A percentile compares a stretch with the other conserved stretches of the same genome.
Conservation (phyloP, 2,797 vertebrate genomes). For the Fratercula arctica region DNA sequence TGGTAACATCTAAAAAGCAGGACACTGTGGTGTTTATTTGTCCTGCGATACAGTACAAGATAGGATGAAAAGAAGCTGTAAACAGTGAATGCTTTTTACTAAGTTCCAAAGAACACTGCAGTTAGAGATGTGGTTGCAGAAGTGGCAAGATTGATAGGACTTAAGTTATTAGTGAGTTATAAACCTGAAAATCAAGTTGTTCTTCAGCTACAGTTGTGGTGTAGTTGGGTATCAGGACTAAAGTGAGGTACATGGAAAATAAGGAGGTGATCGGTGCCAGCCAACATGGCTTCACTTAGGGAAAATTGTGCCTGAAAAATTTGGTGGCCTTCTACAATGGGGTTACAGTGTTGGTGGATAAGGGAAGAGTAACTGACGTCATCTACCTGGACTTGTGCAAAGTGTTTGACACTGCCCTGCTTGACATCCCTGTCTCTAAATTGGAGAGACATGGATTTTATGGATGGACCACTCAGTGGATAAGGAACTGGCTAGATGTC, state of each 20-base stretch:
- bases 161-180: neutral
- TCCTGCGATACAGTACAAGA: fast-evolving
- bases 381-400: neutral
- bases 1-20: neutral
- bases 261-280: neutral
- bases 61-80: neutral
- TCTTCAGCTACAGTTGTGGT: neutral
- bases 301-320: neutral
- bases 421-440: neutral
- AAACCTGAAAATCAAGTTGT: neutral
- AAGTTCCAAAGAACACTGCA: neutral
- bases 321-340: neutral
- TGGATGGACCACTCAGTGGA: neutral
- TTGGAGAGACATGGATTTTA: neutral
- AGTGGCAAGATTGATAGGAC: neutral
- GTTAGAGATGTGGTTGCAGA: neutral
- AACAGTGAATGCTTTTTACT: neutral
- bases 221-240: neutral
- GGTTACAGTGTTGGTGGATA: too few species aligned
- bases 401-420: neutral
- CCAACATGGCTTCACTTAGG: neutral
- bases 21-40: neutral
- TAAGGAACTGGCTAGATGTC: neutral
- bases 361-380: neutral
- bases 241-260: neutral